Conservation (phyloP, 1,140 invertebrate species). For the Samia ricini region DNA sequence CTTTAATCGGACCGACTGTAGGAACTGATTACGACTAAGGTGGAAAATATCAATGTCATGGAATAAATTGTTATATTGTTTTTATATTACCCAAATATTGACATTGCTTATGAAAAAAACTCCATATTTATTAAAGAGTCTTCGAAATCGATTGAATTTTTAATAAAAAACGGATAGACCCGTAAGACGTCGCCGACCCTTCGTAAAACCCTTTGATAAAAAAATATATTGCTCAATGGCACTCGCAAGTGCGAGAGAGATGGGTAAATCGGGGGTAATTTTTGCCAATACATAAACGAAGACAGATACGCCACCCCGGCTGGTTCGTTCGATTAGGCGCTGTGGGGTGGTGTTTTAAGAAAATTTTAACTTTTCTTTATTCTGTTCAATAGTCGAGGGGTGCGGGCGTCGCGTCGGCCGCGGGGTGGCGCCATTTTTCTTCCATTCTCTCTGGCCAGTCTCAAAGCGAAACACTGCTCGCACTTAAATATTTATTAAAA, state of each 20-base stretch:
- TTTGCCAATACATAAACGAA: constrained; percentile 73
- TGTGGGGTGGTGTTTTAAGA: constrained; percentile 49
- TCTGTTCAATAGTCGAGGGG: constrained; percentile 42
- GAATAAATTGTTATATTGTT: no score
- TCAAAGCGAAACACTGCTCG: constrained; percentile 59
- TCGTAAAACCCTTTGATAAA: not conserved
- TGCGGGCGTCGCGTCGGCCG: constrained; percentile 31
- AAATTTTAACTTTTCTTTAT: constrained; percentile 76
- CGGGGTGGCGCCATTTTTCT: constrained; percentile 56
- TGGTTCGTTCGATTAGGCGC: not conserved
- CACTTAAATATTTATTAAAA: constrained; percentile 68
- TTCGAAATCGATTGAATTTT: not conserved
- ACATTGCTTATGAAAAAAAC: no score
- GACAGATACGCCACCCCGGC: constrained; percentile 57
- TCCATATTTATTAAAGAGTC: no score
- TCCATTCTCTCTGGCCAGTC: constrained; percentile 66
- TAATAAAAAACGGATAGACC: constrained; percentile 1
- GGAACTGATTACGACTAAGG: no score
- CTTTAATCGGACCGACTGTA: no score
- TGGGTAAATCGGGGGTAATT: constrained; percentile 46
- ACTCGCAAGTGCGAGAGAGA: constrained; percentile 43
- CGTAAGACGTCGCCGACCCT: not conserved
- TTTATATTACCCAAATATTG: no score
- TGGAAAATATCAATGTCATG: no score
- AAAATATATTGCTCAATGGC: constrained; percentile 53